Evolutionary conservation across 2,888 invertebrate species (phyloP).

Genomic region (Tenthredo livida): DNA sequence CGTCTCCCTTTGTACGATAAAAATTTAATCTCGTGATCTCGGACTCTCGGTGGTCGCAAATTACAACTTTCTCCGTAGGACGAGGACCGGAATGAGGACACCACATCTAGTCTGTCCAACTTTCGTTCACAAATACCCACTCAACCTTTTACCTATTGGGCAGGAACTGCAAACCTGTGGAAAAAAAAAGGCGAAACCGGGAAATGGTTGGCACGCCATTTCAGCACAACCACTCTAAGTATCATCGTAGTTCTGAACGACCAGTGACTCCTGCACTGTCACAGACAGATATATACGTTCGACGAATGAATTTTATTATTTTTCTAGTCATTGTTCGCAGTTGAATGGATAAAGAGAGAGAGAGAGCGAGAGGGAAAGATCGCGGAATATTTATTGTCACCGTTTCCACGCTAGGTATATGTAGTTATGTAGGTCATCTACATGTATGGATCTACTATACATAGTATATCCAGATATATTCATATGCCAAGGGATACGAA

Average conservation of each 20-base stretch:
- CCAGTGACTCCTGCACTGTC: slow-evolving; percentile 10
- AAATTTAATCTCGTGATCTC: slow-evolving; percentile 51
- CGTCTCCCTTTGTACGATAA: slow-evolving; percentile 43
- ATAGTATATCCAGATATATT: background rate
- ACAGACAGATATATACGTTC: background rate
- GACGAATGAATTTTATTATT: slow-evolving; percentile 38
- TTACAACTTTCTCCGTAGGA: slow-evolving; percentile 43
- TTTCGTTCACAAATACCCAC: slow-evolving; percentile 24
- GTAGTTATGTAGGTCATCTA: slow-evolving; percentile 15
- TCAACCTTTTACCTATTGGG: background rate
- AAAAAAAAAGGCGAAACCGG: background rate
- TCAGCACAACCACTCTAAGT: slow-evolving; percentile 6
- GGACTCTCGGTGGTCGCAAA: slow-evolving; percentile 45
- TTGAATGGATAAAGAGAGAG: slow-evolving; percentile 9
- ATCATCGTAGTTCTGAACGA: slow-evolving; percentile 13
- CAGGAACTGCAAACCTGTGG: background rate
- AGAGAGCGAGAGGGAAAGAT: background rate
- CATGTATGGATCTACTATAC: background rate
- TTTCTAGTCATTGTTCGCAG: slow-evolving; percentile 13
- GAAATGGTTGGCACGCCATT: slow-evolving; percentile 8
- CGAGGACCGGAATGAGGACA: background rate
- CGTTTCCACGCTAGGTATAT: slow-evolving; percentile 5
- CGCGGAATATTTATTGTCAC: slow-evolving; percentile 40
- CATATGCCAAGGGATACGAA: background rate
- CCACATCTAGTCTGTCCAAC: background rate